These are phyloP conservation scores for Chelmon rostratus DNA, from an alignment of 2,797 vertebrate genomes.

Conservation along the genomic window DNA sequence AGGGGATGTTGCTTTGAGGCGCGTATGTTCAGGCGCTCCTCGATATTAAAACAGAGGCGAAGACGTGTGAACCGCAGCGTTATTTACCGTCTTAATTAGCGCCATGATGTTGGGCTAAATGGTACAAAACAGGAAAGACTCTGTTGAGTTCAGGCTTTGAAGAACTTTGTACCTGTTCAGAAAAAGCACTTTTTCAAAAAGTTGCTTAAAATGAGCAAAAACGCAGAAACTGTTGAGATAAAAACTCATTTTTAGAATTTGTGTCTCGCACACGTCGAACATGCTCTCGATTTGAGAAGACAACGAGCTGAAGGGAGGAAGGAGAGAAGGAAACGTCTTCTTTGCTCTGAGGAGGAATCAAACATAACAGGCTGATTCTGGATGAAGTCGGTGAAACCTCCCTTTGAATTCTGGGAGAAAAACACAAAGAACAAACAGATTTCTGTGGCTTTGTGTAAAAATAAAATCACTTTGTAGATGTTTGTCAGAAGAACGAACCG, in stretches of 20 bases:
- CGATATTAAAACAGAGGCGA: neutral
- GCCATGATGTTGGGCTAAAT: neutral
- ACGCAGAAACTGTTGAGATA: too few species aligned
- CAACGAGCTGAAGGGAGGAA: neutral
- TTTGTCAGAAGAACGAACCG: too few species aligned
- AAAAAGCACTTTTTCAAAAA: too few species aligned
- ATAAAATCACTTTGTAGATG: slow-evolving; percentile 1
- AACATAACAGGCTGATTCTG: neutral
- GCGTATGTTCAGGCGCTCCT: neutral
- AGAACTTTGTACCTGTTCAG: too few species aligned
- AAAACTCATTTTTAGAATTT: neutral
- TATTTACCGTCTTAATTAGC: slow-evolving; percentile 1
- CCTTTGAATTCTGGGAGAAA: slow-evolving; percentile 3
- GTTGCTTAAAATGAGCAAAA: too few species aligned
- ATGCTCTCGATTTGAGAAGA: neutral
- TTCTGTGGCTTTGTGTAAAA: neutral
- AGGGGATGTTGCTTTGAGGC: neutral
- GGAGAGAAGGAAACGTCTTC: neutral
- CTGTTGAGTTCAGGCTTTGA: too few species aligned
- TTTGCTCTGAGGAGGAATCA: neutral
- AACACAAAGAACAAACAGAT: neutral
- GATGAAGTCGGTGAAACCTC: slow-evolving; percentile 4
- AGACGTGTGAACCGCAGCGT: neutral
- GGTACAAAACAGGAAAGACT: too few species aligned
- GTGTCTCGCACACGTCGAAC: neutral